Base-by-base conservation (phyloP, 2,797 vertebrate species). In the Nannoperca australis region DNA sequence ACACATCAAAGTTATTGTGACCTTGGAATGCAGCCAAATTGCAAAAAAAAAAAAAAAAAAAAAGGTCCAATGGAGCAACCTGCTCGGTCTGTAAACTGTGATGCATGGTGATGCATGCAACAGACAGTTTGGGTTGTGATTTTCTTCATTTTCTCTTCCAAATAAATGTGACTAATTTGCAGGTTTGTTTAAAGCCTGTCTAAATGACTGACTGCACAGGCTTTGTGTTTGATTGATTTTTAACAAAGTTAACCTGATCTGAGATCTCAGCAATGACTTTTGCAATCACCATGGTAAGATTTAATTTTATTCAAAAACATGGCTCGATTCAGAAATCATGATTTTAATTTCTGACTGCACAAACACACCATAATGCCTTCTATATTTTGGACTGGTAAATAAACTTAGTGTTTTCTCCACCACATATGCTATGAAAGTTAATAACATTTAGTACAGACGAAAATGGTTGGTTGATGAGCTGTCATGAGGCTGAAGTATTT, bases 391-490 rank as follows among this genome's bases (percentile, higher is more conserved):
- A 15, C 9, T 54, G 4, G 15, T 66, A 12, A 40, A 58, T 14
- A 50, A 64, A 58, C 47, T 15, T 7, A 5, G 8, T 65, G 17
- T n/a, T 22, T 30, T n/a, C 18, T 22, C 17, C 3, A 69, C 22
- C 10, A 54, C 32, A 40, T 22, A 14, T 20, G 45, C 11, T 14
- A 59, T 1, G 34, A 62, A n/a, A 45, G 10, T 22, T 51, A 44
- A 64, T 51, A 82, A 50, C 56, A 68, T 73, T 70, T 40, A 27
- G 20, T 20, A 69, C 40, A 50, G 60, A 65, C 49, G 32, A 45
- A 74, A 81, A 70, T 66, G 11, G 27, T 36, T 53, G 22, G 32
- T 59, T 72, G 61, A 85, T 67, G 58, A 71, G 71, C 62, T 75
- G 68, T 60, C 61, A 49, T 32, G 54, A 80, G 70, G 24, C 40